Evolutionary conservation across 2,888 invertebrate species (phyloP), one percentile per base, ranked within the genome.

Genomic region (Chaetoderma sp.): DNA sequence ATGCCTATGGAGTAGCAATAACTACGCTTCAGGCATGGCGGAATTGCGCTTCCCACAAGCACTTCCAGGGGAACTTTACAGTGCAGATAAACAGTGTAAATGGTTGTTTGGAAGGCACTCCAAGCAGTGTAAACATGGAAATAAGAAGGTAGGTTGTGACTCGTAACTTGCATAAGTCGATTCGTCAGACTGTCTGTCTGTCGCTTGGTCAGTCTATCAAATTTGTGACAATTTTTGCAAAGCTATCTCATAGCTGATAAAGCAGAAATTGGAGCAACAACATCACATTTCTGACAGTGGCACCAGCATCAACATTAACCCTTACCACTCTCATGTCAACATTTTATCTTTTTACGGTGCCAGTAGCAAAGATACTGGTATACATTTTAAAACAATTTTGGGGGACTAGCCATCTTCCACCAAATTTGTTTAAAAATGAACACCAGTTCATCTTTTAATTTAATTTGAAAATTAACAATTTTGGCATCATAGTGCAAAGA

Each of bases 11-110:
- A 74, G 76, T 60, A 73, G 75, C 27, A 74, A 78, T 2, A 63
- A 27, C 10, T 30, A 50, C 16, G 50, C 62, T 13, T 62, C 66
- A 5, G 66, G 69, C 10, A 70, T 69, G 10, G 70, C 74, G 30
- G 74, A 77, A 23, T 70, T 81, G 1, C 73, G 77, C 63, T 82
- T 81, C 60, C 82, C 81, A 2, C 76, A 82, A 56, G 75, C 76
- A 61, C 74, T 82, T 8, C 82, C 81, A 0, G 82, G 82, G 5
- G 78, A 82, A 59, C 66, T 82, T n/a, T 82, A 80, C 64, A 76
- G 77, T 63, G 81, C 78, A 0, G 78, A 80, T 56, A 78, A 74
- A 23, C 82, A 82, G 68, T 82, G 82, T 66, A 76, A 77, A 63
- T 75, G 79, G 75, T 79, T 79, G 73, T 82, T 82, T 71, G 81